Conservation (phyloP, 2,888 invertebrate genomes). For the Allygus modestus region DNA sequence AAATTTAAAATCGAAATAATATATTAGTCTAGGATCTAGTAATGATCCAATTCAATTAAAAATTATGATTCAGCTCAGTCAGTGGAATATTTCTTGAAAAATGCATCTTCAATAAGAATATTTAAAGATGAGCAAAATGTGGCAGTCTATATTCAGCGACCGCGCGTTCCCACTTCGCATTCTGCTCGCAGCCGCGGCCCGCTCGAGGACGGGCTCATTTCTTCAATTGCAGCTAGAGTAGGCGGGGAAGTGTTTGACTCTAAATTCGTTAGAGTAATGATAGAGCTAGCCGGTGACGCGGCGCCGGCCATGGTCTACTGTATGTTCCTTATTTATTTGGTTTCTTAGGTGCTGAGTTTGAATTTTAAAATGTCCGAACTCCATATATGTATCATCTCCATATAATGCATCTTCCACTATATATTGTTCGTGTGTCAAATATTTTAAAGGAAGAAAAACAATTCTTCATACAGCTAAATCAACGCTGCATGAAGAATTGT, state of each 20-base stretch:
- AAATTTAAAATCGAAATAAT: too few relatives aligned
- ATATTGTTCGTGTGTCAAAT: too few relatives aligned
- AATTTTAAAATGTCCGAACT: too few relatives aligned
- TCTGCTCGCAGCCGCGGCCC: background rate
- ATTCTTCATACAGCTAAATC: too few relatives aligned
- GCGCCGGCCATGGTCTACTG: slow-evolving; percentile 14
- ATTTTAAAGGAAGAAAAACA: too few relatives aligned
- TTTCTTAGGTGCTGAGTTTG: too few relatives aligned
- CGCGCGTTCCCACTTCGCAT: slow-evolving; percentile 2
- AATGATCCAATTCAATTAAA: too few relatives aligned
- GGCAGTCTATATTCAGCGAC: slow-evolving; percentile 32
- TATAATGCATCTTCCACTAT: too few relatives aligned
- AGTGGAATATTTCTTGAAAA: background rate
- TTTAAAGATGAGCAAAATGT: background rate
- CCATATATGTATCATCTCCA: too few relatives aligned
- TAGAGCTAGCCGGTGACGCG: background rate
- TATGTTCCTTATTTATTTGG: background rate
- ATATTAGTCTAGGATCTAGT: too few relatives aligned
- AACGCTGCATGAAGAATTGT: too few relatives aligned
- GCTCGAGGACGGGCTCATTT: slow-evolving; percentile 20
- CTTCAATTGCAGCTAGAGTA: slow-evolving; percentile 17
- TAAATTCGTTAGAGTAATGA: slow-evolving; percentile 42
- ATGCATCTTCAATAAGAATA: background rate
- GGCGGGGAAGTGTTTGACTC: slow-evolving; percentile 28
- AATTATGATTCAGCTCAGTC: too few relatives aligned